A percentile compares a stretch with the other conserved stretches of the same genome.
Conservation (phyloP, 30 jellyfish, hydroid and myxozoan genomes). For the Calvadosia cruxmelitensis region DNA sequence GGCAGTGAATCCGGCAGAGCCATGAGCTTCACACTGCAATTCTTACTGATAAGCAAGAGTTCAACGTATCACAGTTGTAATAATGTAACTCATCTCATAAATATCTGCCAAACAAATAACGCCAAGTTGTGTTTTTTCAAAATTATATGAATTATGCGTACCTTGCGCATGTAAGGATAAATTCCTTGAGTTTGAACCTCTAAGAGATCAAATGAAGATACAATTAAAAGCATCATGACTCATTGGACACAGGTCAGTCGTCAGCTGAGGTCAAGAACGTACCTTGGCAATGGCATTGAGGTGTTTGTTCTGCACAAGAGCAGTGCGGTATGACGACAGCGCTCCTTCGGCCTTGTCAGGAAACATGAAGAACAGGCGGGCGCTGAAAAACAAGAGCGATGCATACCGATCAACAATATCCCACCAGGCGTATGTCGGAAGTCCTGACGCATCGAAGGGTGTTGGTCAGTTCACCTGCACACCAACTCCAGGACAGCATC, state of each 20-base stretch:
- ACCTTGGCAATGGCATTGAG: conserved; percentile 63
- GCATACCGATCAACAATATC: background rate
- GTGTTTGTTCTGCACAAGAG: conserved; percentile 43
- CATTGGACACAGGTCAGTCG: too few species aligned
- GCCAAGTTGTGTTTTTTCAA: too few species aligned
- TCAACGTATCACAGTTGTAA: too few species aligned
- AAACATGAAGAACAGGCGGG: conserved; percentile 63
- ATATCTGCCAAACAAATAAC: too few species aligned
- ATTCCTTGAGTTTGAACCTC: background rate
- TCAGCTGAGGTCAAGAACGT: background rate
- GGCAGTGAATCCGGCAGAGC: too few species aligned
- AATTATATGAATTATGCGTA: background rate
- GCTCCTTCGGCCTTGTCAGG: conserved; percentile 72
- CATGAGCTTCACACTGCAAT: too few species aligned
- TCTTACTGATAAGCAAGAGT: too few species aligned
- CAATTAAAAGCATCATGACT: too few species aligned
- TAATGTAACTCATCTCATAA: too few species aligned
- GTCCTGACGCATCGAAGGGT: background rate
- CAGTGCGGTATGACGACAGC: conserved; percentile 42
- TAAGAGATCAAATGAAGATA: background rate
- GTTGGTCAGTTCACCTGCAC: conserved; percentile 21
- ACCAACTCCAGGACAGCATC: conserved; percentile 83
- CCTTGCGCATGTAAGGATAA: background rate
- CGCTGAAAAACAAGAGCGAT: conserved; percentile 7
- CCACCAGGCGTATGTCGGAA: background rate